Evolutionary conservation across 1,140 invertebrate species (phyloP), one percentile per base, ranked within the genome.

Genomic region (Mylabris phalerata): DNA sequence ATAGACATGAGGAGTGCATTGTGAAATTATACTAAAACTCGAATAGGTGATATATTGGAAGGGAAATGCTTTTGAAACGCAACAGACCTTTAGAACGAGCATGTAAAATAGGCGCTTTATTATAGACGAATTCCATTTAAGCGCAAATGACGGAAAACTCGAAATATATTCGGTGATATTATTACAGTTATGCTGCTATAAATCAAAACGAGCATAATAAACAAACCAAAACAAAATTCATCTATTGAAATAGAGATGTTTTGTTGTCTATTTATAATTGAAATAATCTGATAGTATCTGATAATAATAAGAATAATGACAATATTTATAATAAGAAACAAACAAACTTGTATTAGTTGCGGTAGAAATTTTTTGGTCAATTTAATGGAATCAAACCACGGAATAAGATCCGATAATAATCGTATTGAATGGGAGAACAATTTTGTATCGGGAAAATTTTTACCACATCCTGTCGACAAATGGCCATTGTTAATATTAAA

Each of bases 21-120:
- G 32, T 32, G 32, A 32, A 32, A 4, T 32, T 32, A 19, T 7
- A 32, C 32, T 19, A 32, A 32, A 32, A 32, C 32, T 32, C 32
- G 51, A 47, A 50, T 52, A 55, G 58, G 58, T 55, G 58, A 60
- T 60, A 60, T 55, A 60, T 60, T 60, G 47, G 52, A 50, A 60
- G 48, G 59, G 52, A 55, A 54, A 55, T 43, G 46, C 59, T 55
- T 52, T 60, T 60, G 47, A 50, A 44, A 60, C 39, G 51, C 42
- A 60, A 60, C 59, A 60, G 59, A 60, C 59, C 59, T 50, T 67
- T 57, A 48, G 60, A 64, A 61, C 57, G 62, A 62, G 60, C 66
- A 68, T 68, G 65, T 68, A 68, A 66, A 68, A 60, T 63, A 65
- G 63, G 54, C 54, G 43, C 59, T 68, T 63, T 65, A 67, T 67